Evolutionary conservation across 2,888 invertebrate genomes (phyloP).

Genomic region (Hoplodrina blanda): DNA sequence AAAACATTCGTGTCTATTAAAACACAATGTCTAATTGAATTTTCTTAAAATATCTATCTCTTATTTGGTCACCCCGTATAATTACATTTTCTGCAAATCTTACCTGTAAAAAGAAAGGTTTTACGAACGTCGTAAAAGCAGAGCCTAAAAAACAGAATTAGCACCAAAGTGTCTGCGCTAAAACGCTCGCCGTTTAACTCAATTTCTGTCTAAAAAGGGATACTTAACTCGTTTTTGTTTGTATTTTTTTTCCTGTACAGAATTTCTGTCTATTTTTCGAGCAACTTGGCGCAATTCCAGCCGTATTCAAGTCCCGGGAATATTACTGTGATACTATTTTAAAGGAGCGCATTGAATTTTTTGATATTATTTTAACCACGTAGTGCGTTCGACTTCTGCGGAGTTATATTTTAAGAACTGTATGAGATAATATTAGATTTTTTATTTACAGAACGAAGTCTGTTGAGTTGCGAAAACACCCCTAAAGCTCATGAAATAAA

Average conservation of each 20-base stretch:
- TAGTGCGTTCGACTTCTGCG: background rate
- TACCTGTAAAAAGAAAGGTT: background rate
- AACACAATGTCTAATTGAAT: no score
- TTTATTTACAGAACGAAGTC: no score
- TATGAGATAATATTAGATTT: background rate
- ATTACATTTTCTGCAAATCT: constrained; percentile 2
- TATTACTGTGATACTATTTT: constrained; percentile 39
- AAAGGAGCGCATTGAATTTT: constrained; percentile 17
- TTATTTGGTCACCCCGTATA: no score
- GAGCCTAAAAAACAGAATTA: constrained; percentile 32
- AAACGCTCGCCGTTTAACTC: constrained; percentile 49
- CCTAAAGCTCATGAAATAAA: no score
- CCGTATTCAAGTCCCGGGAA: constrained; percentile 27
- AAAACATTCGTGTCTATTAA: no score
- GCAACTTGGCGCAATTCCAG: constrained; percentile 57
- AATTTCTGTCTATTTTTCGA: constrained; percentile 40
- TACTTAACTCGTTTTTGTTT: constrained; percentile 46
- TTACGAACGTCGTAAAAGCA: background rate
- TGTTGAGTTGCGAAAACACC: no score
- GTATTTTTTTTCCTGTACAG: constrained; percentile 20
- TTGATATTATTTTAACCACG: background rate
- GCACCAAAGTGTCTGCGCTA: constrained; percentile 27
- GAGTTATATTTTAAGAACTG: background rate
- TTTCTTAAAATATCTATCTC: no score
- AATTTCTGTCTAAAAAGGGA: constrained; percentile 50